A percentile compares a stretch with the other conserved stretches of the same genome.
phyloP scores from a whole-genome alignment of 2,888 invertebrate species.

The Phanerotoma sp. region DNA sequence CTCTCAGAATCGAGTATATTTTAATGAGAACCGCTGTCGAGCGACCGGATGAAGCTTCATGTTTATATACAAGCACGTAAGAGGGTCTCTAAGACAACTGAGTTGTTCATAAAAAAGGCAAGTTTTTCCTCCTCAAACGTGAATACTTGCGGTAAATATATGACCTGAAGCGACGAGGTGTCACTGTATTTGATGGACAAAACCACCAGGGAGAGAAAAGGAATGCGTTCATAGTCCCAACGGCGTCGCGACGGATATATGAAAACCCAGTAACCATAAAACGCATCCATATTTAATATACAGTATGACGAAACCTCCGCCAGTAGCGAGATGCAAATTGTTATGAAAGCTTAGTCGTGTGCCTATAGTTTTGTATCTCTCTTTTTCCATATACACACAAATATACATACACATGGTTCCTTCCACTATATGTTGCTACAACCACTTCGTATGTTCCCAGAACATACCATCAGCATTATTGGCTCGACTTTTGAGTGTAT shows the following conservation, averaged over 20 bases:
- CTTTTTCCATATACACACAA: background rate
- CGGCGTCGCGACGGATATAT: conserved; percentile 27
- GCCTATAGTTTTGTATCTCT: conserved; percentile 27
- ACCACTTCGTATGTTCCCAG: conserved; percentile 21
- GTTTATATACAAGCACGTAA: conserved; percentile 5
- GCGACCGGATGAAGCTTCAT: conserved; percentile 32
- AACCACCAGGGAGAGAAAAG: conserved; percentile 20
- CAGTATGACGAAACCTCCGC: conserved; percentile 38
- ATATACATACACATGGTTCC: background rate
- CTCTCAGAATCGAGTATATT: conserved; percentile 5
- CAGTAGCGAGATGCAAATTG: conserved; percentile 52
- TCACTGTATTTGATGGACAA: conserved; percentile 33
- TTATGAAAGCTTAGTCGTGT: conserved; percentile 53
- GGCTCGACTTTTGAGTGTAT: conserved; percentile 31
- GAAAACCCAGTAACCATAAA: conserved; percentile 37
- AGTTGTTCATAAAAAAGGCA: conserved; percentile 6
- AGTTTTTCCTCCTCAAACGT: conserved; percentile 1
- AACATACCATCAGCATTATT: conserved; percentile 44
- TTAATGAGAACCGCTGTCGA: conserved; percentile 16
- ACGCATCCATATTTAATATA: conserved; percentile 54
- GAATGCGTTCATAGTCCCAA: conserved; percentile 8
- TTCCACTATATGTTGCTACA: background rate
- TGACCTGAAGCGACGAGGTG: conserved; percentile 15
- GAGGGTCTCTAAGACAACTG: background rate
- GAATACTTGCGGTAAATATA: conserved; percentile 3